Base-by-base conservation (phyloP, 2,113 vertebrate species). In the Notiomystis cincta region DNA sequence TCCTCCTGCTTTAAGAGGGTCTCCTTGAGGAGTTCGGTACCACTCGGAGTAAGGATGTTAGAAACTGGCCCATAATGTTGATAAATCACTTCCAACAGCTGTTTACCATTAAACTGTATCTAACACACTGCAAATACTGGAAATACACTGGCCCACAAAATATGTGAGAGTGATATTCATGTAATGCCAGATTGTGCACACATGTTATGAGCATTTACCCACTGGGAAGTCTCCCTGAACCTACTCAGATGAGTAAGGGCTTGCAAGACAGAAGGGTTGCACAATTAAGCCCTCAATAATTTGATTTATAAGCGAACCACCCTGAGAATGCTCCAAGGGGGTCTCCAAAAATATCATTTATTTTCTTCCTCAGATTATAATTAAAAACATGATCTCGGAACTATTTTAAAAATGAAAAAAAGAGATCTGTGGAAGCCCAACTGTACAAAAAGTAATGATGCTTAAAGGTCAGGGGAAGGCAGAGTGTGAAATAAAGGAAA, bases 231-330 rank as follows among this genome's bases (percentile, higher is more conserved):
- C 70, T 96, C 82, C 72, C 38, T 93, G 71, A 92, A 78, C 85
- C 91, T 95, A 81, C 90, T 96, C 95, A 88, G 73, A 93, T 92
- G 85, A 95, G 96, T 80, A 95, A 95, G 82, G 75, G 75, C 67
- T 96, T 96, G 64, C 85, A 94, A 96, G 87, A 82, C 82, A 94
- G 95, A 97, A 73, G 87, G 45, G 72, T 83, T 96, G 90, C 79
- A 75, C 90, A 96, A 95, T 96, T 96, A 96, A 97, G 67, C 90
- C 90, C 88, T 96, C 92, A 92, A 57, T 95, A 96, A 91, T 83
- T 93, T 97, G 93, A 97, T 97, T 97, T 96, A 96, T 95, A 93
- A 94, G 87, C 5, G 20, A 97, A 51, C 95, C 91, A 95, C 95
- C 90, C 93, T 78, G 95, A 88, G 92, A 93, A 91, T 78, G 93